Evolutionary conservation across 1,140 invertebrate genomes (phyloP).

Genomic region (Pogonognathellus flavescens): DNA sequence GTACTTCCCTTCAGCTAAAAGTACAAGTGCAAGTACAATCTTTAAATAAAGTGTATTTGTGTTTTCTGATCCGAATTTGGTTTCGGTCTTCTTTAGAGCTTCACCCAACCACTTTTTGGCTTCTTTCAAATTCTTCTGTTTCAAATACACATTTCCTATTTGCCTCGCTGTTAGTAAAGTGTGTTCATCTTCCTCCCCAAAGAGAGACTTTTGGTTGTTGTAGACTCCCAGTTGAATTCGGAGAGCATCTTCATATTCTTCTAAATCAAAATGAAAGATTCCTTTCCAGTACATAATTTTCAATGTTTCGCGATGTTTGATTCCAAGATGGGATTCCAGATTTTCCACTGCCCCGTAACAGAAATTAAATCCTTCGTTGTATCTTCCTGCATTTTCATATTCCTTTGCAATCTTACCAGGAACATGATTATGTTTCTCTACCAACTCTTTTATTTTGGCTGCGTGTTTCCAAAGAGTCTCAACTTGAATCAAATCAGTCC

Average conservation of each 20-base stretch:
- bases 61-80: neutral
- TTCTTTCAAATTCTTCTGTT: neutral
- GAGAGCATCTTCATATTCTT: neutral
- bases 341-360: neutral
- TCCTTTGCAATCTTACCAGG: neutral
- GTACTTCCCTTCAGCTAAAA: neutral
- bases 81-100: neutral
- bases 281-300: slow-evolving; percentile 9
- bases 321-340: neutral
- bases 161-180: neutral
- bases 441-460: neutral
- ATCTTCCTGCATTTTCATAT: neutral
- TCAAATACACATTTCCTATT: neutral
- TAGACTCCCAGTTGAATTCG: neutral
- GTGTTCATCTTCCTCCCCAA: neutral
- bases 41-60: neutral
- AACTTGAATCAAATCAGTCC: neutral
- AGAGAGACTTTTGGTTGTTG: neutral
- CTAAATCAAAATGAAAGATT: neutral
- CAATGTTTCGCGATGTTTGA: neutral
- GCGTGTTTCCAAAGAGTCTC: too few species aligned
- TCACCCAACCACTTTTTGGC: neutral
- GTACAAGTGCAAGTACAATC: neutral
- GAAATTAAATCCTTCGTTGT: too few species aligned
- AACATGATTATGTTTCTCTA: neutral